phyloP scores from a whole-genome alignment of 2,113 vertebrate genomes.

The Cynoglossus semilaevis region DNA sequence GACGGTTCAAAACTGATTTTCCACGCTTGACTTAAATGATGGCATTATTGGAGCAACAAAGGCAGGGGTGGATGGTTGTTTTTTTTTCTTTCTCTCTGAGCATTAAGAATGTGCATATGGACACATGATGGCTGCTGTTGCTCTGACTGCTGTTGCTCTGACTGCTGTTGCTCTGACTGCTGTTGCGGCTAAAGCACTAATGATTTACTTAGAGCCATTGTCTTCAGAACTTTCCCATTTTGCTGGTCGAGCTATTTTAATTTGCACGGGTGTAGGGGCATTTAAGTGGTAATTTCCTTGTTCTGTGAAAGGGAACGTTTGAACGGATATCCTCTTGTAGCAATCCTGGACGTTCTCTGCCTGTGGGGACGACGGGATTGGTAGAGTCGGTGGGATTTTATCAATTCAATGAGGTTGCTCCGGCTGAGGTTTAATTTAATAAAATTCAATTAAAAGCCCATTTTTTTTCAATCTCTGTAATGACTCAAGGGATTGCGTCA shows the following conservation, averaged over 20 bases:
- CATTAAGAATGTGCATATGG: slow-evolving; percentile 7
- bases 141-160: too few species aligned
- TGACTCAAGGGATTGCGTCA: slow-evolving; percentile 46
- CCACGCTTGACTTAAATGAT: slow-evolving; percentile 48
- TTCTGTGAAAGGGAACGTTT: slow-evolving; percentile 49
- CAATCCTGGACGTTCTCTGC: slow-evolving; percentile 43
- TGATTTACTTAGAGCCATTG: slow-evolving; percentile 30
- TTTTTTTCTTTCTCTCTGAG: slow-evolving; percentile 10
- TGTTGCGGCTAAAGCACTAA: background rate
- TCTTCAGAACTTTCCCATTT: slow-evolving; percentile 48
- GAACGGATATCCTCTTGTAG: slow-evolving; percentile 49
- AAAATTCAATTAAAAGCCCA: slow-evolving; percentile 65
- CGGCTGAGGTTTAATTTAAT: slow-evolving; percentile 60
- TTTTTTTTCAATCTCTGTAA: slow-evolving; percentile 47
- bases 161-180: slow-evolving; percentile 17
- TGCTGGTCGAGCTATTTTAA: slow-evolving; percentile 51
- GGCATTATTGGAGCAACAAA: slow-evolving; percentile 12
- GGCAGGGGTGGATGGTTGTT: background rate
- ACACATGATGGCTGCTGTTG: slow-evolving; percentile 18
- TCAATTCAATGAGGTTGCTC: slow-evolving; percentile 68
- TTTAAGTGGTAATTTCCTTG: slow-evolving; percentile 47
- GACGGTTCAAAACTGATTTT: slow-evolving; percentile 61
- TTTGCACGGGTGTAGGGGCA: slow-evolving; percentile 24
- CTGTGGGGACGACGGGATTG: slow-evolving; percentile 45
- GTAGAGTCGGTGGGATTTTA: slow-evolving; percentile 60